Conservation (phyloP, 1,140 invertebrate species). For the Manduca sexta region DNA sequence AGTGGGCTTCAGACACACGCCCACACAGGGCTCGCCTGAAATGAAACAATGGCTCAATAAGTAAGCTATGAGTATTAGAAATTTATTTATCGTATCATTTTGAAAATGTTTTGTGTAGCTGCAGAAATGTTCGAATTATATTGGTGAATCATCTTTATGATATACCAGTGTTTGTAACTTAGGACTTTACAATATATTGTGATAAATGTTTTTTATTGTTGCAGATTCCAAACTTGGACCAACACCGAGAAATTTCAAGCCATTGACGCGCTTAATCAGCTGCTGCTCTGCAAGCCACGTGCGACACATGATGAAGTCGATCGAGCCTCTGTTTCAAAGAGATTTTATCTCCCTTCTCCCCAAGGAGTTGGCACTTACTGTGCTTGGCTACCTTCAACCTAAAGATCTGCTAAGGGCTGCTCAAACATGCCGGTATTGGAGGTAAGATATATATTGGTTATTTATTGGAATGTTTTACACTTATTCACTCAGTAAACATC, state of each 20-base stretch:
- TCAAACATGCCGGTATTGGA: constrained; percentile 98
- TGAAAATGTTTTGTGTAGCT: too few relatives aligned
- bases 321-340: constrained; percentile 97
- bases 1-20: constrained; percentile 2
- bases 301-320: constrained; percentile 96
- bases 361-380: constrained; percentile 95
- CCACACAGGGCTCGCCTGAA: constrained; percentile 27
- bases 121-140: too few relatives aligned
- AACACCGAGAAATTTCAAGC: constrained; percentile 91
- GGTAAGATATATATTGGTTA: constrained; percentile 44
- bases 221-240: constrained; percentile 84
- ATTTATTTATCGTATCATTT: too few relatives aligned
- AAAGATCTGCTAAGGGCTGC: constrained; percentile 93
- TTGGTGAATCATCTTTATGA: too few relatives aligned
- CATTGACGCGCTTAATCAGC: constrained; percentile 91
- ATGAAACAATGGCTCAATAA: constrained; percentile 53
- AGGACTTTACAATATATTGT: too few relatives aligned
- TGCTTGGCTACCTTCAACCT: constrained; percentile 94
- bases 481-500: neutral
- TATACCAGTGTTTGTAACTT: neutral
- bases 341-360: constrained; percentile 98
- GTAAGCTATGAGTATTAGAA: constrained; percentile 14
- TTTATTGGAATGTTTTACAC: neutral
- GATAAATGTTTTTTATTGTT: too few relatives aligned
- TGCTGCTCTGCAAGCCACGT: constrained; percentile 94